Percentiles rank a stretch among this genome's conserved stretches.
Conservation (phyloP, 1,140 invertebrate genomes). For the Drosophila rufa region DNA sequence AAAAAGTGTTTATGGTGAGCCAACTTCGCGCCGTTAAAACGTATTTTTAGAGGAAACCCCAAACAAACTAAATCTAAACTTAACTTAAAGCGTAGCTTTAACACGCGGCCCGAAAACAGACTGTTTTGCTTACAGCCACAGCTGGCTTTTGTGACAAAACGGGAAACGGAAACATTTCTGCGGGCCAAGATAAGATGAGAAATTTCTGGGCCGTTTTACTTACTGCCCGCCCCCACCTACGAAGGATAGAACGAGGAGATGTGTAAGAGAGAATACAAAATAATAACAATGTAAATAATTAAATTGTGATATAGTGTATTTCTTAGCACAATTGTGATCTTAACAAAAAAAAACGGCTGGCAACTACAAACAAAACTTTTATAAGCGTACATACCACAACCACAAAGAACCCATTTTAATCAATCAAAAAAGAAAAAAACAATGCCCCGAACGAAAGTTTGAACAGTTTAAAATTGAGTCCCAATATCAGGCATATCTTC, state of each 20-base stretch:
- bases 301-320: slow-evolving; percentile 82
- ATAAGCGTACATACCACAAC: slow-evolving; percentile 43
- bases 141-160: slow-evolving; percentile 6
- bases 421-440: slow-evolving; percentile 20
- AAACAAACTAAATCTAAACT: slow-evolving; percentile 48
- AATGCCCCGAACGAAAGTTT: slow-evolving; percentile 26
- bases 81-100: slow-evolving; percentile 74
- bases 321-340: slow-evolving; percentile 83
- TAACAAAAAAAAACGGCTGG: slow-evolving; percentile 75
- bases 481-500: slow-evolving; percentile 69
- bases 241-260: slow-evolving; percentile 27
- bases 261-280: slow-evolving; percentile 61
- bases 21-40: slow-evolving; percentile 42
- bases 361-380: slow-evolving; percentile 71
- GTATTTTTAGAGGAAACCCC: slow-evolving; percentile 44
- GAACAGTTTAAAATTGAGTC: slow-evolving; percentile 17
- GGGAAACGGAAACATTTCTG: neutral
- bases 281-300: slow-evolving; percentile 82
- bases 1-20: slow-evolving; percentile 37
- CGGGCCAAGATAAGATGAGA: slow-evolving; percentile 19
- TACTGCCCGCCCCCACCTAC: slow-evolving; percentile 68
- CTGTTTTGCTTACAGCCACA: slow-evolving; percentile 1
- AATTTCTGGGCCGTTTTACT: slow-evolving; percentile 47
- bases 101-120: slow-evolving; percentile 32
- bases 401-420: slow-evolving; percentile 52